Conservation (phyloP, 2,797 vertebrate genomes). For the Pyrocephalus nanus region DNA sequence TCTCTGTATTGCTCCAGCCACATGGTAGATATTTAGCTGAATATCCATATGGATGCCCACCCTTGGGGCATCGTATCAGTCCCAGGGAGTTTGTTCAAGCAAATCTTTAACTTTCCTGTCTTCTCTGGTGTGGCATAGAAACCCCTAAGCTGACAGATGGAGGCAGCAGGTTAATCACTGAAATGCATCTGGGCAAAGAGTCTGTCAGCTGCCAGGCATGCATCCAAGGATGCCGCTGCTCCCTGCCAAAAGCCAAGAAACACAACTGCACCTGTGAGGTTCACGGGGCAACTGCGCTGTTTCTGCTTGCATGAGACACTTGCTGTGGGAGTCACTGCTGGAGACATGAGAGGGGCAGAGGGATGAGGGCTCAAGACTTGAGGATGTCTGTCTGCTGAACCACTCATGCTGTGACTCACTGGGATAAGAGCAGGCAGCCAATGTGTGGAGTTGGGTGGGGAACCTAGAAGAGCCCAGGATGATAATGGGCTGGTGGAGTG, state of each 20-base stretch:
- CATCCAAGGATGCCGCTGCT: background rate
- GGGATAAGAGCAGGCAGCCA: background rate
- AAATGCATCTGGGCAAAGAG: background rate
- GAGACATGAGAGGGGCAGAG: fast-evolving
- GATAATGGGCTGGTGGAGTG: background rate
- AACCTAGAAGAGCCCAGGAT: background rate
- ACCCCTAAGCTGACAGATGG: background rate
- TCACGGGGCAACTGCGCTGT: background rate
- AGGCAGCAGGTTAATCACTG: background rate
- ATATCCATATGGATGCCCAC: background rate
- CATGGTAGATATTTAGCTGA: background rate
- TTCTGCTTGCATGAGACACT: background rate
- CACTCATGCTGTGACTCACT: fast-evolving
- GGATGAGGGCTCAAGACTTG: fast-evolving
- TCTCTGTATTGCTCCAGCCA: fast-evolving
- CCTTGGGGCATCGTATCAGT: background rate
- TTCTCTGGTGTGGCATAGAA: background rate
- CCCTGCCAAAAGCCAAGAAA: background rate
- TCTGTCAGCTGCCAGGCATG: background rate
- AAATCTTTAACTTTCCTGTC: background rate
- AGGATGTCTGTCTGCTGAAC: background rate
- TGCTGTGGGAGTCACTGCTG: fast-evolving
- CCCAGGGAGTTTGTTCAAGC: background rate
- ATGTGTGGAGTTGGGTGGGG: background rate
- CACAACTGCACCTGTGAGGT: fast-evolving